Evolutionary conservation across 1,140 invertebrate species (phyloP).

Genomic region (Helicoverpa armigera): DNA sequence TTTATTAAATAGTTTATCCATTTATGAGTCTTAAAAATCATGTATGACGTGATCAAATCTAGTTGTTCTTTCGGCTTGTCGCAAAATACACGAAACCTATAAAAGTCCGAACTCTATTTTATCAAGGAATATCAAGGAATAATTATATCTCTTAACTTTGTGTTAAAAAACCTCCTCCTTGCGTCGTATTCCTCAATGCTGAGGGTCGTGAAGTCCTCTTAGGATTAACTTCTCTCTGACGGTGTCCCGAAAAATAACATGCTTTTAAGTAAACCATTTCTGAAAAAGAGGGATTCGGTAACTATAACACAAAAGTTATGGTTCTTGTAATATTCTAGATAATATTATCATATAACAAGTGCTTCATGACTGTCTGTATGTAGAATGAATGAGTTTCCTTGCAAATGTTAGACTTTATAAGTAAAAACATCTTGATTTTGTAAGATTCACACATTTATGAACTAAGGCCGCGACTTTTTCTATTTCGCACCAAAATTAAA

Average conservation of each 20-base stretch:
- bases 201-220: no score
- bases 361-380: slow-evolving; percentile 20
- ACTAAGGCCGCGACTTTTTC: slow-evolving; percentile 25
- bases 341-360: slow-evolving; percentile 27
- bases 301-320: neutral
- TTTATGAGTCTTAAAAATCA: neutral
- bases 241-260: no score
- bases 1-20: neutral
- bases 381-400: slow-evolving; percentile 9
- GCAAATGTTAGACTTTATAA: neutral
- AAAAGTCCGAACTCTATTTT: no score
- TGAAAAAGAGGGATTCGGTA: neutral
- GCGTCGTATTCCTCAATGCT: no score
- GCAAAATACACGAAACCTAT: no score
- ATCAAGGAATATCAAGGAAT: no score
- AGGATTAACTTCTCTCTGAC: no score
- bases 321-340: slow-evolving; percentile 13
- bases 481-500: slow-evolving; percentile 57
- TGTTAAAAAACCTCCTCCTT: no score
- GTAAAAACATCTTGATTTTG: neutral
- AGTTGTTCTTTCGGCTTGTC: no score
- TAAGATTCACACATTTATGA: slow-evolving; percentile 18
- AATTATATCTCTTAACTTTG: no score
- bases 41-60: no score
- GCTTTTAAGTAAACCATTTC: no score